Base-by-base conservation (phyloP, 1,140 invertebrate genomes). In the Parasteatoda tepidariorum region DNA sequence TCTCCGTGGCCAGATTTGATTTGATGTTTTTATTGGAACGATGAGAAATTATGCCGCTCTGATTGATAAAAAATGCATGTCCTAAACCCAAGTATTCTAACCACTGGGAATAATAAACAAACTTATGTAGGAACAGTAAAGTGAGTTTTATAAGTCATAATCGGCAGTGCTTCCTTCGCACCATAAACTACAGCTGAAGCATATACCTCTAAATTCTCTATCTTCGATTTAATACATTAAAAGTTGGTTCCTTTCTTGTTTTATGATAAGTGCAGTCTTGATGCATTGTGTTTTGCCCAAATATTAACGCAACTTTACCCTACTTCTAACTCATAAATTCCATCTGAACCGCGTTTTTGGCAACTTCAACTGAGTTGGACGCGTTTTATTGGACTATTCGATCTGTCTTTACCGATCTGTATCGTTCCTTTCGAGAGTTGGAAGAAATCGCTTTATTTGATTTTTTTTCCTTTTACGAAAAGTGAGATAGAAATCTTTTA, bases 231-330 rank as follows among this genome's bases (percentile, higher is more conserved):
- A n/a, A 38, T n/a, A 48, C 48, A 67, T 28, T 57, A 79, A 68
- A 79, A 67, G 4, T 5, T 15, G 57, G 18, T 67, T 79, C 64
- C 68, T 61, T 79, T 38, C 75, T 79, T 67, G 59, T 79, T 79
- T 79, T 79, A 79, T 41, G 75, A 79, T 66, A 79, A 54, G 41
- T 68, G 62, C 33, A 68, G 62, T 24, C 41, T n/a, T 67, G 30
- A 68, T 67, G 30, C 38, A 79, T 79, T 79, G 75, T 78, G 67
- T 78, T 78, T 78, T 55, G 59, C 34, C 75, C 62, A 62, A 79
- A 79, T 79, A 79, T 79, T 79, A 79, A 79, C 64, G 75, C 48
- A 79, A 79, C 24, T 79, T 79, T 30, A 67, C 15, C 62, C 59
- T n/a, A 15, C 75, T 54, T 18, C 38, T 31, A 11, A 18, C 41